phyloP scores from a whole-genome alignment of 2,888 invertebrate genomes.

The Cheilosia vernalis region DNA sequence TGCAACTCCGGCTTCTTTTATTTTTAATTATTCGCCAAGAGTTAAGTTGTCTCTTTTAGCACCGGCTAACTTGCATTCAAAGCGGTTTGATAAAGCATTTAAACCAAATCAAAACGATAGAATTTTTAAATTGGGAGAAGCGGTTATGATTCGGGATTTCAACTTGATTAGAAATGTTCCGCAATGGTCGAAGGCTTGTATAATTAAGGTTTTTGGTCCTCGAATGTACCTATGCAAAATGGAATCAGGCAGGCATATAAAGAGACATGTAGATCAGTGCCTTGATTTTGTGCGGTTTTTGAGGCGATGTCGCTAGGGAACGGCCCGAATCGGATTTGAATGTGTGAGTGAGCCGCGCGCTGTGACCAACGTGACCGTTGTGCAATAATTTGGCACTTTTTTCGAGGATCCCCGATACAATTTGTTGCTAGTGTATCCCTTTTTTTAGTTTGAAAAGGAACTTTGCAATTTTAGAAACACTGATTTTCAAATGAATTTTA shows the following conservation, averaged over 20 bases:
- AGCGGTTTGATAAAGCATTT: not conserved
- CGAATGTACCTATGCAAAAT: conserved; percentile 43
- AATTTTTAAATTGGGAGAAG: conserved; percentile 15
- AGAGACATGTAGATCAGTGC: conserved; percentile 31
- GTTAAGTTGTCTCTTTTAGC: conserved; percentile 13
- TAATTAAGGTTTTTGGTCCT: conserved; percentile 21
- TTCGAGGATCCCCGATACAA: no score
- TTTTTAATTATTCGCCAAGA: not conserved
- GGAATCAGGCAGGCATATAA: conserved; percentile 28
- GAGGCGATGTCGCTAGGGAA: no score
- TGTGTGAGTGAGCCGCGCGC: no score
- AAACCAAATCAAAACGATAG: not conserved
- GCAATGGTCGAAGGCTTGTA: conserved; percentile 19
- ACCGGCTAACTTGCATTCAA: conserved; percentile 1
- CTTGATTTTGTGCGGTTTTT: no score
- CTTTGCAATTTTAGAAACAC: no score
- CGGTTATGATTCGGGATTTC: no score
- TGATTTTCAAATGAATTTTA: no score
- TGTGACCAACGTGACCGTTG: no score
- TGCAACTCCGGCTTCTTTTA: conserved; percentile 6
- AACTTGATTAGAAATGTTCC: conserved; percentile 1
- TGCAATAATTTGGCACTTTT: no score
- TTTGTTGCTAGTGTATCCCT: no score
- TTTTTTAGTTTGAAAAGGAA: no score
- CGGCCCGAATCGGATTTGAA: no score